Base-by-base conservation (phyloP, 1,140 invertebrate genomes). In the Cydia amplana region DNA sequence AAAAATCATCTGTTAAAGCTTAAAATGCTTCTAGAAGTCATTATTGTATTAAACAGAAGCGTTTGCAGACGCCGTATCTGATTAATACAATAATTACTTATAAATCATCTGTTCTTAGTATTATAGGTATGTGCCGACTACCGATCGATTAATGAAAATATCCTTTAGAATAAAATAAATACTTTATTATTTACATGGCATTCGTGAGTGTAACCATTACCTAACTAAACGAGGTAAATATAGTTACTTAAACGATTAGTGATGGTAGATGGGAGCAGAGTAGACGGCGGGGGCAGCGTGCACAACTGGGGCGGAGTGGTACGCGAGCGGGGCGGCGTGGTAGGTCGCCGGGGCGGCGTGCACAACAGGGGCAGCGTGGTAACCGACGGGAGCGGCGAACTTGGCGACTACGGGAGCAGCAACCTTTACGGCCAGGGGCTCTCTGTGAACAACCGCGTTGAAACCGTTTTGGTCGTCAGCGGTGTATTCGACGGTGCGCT, bases 401-500 rank as follows among this genome's bases (percentile, higher is more conserved):
- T 83, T 77, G 74, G 82, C 82, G 49, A 80, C 75, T 12, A 76
- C 78, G 28, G 83, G 82, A 23, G 85, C 84, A 23, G 82, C 76
- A 6, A 77, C 73, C 63, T 77, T 82, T 18, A 80, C 78, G 25
- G 81, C 80, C 76, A 79, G 80, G 70, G 79, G 83, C 74, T 83
- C 82, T 64, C 78, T 83, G 76, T 89, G 87, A 10, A 91, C 86
- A 18, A 93, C 89, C 36, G 90, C 89, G 80, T 92, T 91, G 83
- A 92, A 92, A 65, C 91, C 91, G 60, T 87, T 90, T 76, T 89
- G 85, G 64, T 83, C 81, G 77, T 93, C 92, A 10, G 91, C 91
- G 7, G 94, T 94, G 85, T 95, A 95, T 75, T 94, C 93, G 0
- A 95, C 94, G 43, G 93, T 95, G 75, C 94, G 91, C 79, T 93